phyloP scores from a whole-genome alignment of 92 coral and sea anemone genomes.

The Nematostella vectensis region DNA sequence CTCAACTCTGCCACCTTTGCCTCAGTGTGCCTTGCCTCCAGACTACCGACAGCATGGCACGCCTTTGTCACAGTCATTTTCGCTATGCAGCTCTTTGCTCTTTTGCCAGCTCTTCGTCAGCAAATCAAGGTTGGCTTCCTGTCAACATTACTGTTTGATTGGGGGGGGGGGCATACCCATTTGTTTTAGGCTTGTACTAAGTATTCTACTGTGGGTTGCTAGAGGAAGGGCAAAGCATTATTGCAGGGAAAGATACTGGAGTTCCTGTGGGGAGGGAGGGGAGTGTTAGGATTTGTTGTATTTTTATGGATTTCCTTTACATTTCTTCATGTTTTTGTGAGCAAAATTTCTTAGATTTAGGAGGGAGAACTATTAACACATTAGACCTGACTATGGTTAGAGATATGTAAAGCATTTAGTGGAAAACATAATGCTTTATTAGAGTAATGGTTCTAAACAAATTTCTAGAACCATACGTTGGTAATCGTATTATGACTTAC shows the following conservation, averaged over 20 bases:
- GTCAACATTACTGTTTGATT: background rate
- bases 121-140: constrained; percentile 65
- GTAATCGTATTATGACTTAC: too few relatives aligned
- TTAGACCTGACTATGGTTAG: too few relatives aligned
- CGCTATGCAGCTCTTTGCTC: constrained; percentile 85
- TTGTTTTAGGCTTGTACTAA: background rate
- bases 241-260: background rate
- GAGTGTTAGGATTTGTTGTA: too few relatives aligned
- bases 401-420: too few relatives aligned
- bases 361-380: too few relatives aligned
- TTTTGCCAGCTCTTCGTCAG: constrained; percentile 79
- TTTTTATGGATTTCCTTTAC: too few relatives aligned
- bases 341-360: too few relatives aligned
- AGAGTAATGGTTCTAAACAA: too few relatives aligned
- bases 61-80: constrained; percentile 80
- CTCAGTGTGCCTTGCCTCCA: constrained; percentile 93
- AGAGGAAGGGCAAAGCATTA: background rate
- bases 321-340: too few relatives aligned
- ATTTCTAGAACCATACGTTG: too few relatives aligned
- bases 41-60: constrained; percentile 92
- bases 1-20: constrained; percentile 89
- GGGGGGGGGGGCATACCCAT: background rate
- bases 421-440: too few relatives aligned
- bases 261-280: too few relatives aligned
- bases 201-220: background rate